Conservation (phyloP, 2,113 vertebrate genomes). For the Lasiurus borealis region DNA sequence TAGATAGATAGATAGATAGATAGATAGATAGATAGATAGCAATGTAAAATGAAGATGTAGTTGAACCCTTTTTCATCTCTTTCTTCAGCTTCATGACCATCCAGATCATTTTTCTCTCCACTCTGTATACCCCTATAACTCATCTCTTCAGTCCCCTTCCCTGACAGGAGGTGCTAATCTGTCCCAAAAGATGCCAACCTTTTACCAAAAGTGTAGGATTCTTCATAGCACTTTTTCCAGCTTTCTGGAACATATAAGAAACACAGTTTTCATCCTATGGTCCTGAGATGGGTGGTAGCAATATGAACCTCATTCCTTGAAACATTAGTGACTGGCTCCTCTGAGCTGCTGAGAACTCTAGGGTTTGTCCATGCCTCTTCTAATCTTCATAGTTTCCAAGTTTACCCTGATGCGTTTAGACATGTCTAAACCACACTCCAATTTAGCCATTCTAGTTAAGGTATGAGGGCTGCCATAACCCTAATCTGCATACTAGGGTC, state of each 20-base stretch:
- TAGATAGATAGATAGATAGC: not conserved
- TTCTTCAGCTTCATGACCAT: not conserved
- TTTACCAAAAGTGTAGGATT: not conserved
- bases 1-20: too few relatives aligned
- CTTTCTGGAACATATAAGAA: not conserved
- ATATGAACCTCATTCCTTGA: not conserved
- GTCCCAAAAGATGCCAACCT: not conserved
- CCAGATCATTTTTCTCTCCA: not conserved
- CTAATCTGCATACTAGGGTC: not conserved
- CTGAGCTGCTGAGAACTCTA: not conserved
- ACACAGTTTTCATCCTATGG: not conserved
- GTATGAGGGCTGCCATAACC: not conserved
- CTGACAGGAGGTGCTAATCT: not conserved
- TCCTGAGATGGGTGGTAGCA: not conserved
- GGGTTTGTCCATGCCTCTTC: not conserved
- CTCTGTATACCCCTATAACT: not conserved
- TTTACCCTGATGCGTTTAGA: not conserved
- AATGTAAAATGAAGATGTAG: not conserved
- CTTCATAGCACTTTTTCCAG: not conserved
- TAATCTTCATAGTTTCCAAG: not conserved
- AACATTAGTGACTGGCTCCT: not conserved
- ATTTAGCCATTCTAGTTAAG: not conserved
- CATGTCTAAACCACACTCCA: not conserved
- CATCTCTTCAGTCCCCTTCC: not conserved
- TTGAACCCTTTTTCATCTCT: not conserved